These are phyloP conservation scores for Trypoxylon attenuatum DNA, from an alignment of 2,888 invertebrate species.

Conservation along the genomic window DNA sequence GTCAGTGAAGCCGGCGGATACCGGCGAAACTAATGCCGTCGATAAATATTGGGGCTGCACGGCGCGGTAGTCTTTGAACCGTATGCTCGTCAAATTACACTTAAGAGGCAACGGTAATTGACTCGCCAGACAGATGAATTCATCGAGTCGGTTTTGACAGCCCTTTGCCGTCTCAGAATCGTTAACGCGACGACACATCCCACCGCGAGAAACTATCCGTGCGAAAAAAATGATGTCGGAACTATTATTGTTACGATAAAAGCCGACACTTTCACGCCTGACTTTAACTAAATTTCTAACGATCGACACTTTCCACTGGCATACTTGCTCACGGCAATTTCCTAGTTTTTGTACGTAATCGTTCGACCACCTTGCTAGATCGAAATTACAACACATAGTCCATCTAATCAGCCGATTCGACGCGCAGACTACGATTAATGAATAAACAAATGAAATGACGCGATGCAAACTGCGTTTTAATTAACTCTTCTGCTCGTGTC, in stretches of 20 bases:
- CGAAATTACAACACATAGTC: slow-evolving; percentile 50
- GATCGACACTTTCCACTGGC: slow-evolving; percentile 42
- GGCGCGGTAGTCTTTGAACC: slow-evolving; percentile 7
- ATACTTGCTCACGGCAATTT: slow-evolving; percentile 25
- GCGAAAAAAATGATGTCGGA: too few relatives aligned
- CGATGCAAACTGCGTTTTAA: slow-evolving; percentile 66
- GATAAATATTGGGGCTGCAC: slow-evolving; percentile 23
- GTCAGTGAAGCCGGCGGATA: too few relatives aligned
- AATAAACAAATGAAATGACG: slow-evolving; percentile 54
- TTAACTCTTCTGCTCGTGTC: slow-evolving; percentile 62
- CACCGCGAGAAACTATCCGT: too few relatives aligned
- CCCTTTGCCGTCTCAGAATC: slow-evolving; percentile 31
- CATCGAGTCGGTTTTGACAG: slow-evolving; percentile 49
- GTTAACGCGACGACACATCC: slow-evolving; percentile 32
- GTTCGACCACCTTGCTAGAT: slow-evolving; percentile 42
- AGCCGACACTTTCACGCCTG: slow-evolving; percentile 37
- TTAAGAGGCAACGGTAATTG: slow-evolving; percentile 37
- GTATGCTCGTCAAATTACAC: slow-evolving; percentile 30
- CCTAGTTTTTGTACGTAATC: too few relatives aligned
- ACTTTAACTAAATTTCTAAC: slow-evolving; percentile 17
- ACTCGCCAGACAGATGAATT: slow-evolving; percentile 50
- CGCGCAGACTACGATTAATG: slow-evolving; percentile 66
- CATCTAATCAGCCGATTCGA: slow-evolving; percentile 66
- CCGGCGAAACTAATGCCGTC: slow-evolving; percentile 6
- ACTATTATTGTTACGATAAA: slow-evolving; percentile 55